Evolutionary conservation across 2,888 invertebrate genomes (phyloP).

Genomic region (Euzophera pinguis): DNA sequence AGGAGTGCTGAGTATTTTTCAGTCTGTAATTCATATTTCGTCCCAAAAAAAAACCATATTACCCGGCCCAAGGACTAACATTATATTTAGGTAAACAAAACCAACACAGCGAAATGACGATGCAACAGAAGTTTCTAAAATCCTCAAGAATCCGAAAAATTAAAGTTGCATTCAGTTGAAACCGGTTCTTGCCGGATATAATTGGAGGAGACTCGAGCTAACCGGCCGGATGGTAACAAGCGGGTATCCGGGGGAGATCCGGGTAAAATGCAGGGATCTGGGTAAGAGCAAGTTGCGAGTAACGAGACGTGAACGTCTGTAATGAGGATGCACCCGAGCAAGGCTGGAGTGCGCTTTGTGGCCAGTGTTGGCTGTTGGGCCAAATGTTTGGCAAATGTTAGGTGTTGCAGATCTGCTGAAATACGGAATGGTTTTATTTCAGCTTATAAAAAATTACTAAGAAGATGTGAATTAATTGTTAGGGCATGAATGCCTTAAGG

Average conservation of each 20-base stretch:
- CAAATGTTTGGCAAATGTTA: neutral
- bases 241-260: constrained; percentile 44
- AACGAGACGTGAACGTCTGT: constrained; percentile 44
- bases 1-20: no score
- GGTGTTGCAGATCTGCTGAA: neutral
- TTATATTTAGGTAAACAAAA: neutral
- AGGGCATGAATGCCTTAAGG: no score
- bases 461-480: no score
- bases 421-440: no score
- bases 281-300: constrained; percentile 47
- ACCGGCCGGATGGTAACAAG: constrained; percentile 70
- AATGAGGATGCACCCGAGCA: constrained; percentile 54
- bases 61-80: neutral
- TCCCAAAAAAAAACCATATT: no score
- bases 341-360: constrained; percentile 6
- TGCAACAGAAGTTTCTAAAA: constrained; percentile 10
- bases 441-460: no score
- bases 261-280: constrained; percentile 29
- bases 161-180: constrained; percentile 54
- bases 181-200: constrained; percentile 64
- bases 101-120: neutral
- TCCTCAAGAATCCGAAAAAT: constrained; percentile 28
- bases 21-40: no score
- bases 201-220: constrained; percentile 74
- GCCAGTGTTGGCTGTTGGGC: constrained; percentile 5